Conservation (phyloP, 2,113 vertebrate genomes). For the Thomomys bottae region DNA sequence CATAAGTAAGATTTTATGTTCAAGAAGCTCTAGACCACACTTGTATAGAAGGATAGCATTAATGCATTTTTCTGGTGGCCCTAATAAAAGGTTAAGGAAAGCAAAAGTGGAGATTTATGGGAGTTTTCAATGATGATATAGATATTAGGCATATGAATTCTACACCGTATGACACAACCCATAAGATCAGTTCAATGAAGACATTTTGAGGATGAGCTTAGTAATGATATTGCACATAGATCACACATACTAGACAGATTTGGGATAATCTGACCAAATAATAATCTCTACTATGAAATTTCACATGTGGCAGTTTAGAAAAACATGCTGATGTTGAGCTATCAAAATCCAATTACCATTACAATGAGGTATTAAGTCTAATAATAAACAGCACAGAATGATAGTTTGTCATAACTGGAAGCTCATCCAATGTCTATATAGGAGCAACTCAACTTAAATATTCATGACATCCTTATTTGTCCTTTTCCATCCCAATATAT, state of each 20-base stretch:
- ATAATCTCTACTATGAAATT: slow-evolving; percentile 42
- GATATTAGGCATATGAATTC: not conserved
- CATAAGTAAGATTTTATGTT: not conserved
- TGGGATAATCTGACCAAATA: slow-evolving; percentile 60
- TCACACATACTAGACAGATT: slow-evolving; percentile 49
- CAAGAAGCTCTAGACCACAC: not conserved
- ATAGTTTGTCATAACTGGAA: slow-evolving; percentile 59
- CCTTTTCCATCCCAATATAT: not conserved
- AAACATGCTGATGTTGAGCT: slow-evolving; percentile 39
- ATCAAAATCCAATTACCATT: slow-evolving; percentile 30
- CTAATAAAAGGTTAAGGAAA: slow-evolving; percentile 28
- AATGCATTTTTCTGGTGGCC: not conserved
- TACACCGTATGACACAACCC: not conserved
- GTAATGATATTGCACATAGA: not conserved
- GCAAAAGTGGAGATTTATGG: not conserved
- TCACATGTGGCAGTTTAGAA: slow-evolving; percentile 49
- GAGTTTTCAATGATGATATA: not conserved
- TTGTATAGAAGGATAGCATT: not conserved
- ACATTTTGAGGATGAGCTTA: not conserved
- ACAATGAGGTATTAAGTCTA: slow-evolving; percentile 61
- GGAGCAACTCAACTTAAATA: slow-evolving; percentile 37
- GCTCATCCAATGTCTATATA: slow-evolving; percentile 43
- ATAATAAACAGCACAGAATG: slow-evolving; percentile 6
- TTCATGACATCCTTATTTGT: slow-evolving; percentile 33
- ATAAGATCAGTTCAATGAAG: not conserved